Base-by-base conservation (phyloP, 2,113 vertebrate species). In the Orthonyx spaldingii region DNA sequence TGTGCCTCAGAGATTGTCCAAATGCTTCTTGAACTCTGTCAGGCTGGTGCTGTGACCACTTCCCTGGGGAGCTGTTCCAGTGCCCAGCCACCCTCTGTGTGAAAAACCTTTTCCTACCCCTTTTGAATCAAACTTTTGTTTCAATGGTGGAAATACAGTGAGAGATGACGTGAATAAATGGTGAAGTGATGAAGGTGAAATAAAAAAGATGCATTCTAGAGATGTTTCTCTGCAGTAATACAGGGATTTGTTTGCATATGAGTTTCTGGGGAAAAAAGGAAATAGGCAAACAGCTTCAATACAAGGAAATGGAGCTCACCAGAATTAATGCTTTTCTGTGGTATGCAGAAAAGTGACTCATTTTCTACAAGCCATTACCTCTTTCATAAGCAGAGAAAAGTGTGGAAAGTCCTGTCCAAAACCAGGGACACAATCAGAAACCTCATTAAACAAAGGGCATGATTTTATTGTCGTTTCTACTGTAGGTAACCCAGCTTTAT, bases 101-200 rank as follows among this genome's bases (percentile, higher is more conserved):
- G 4, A 22, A 53, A 3, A 61, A 61, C 4, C 4, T 42, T 56
- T 70, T 56, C 56, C 41, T 72, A 64, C 24, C 5, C 10, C 9
- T 41, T 89, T 44, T 60, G 66, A 93, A 88, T 84, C 82, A 87
- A 97, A 88, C 3, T 30, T 89, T 92, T 65, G 11, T 87, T 94
- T 86, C 50, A 66, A 5, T 11, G 7, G 32, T 71, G 27, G 63
- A 86, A 41, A 6, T 49, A 44, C 41, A 74, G 76, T 64, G 21
- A 72, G 44, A 90, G 13, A 39, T 53, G 28, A 59, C 61, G 52
- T 71, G 50, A 42, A 10, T 79, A 86, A 95, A 49, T 90, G 71
- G 60, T 5, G 41, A 80, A 61, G 15, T 85, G 74, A 49, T 5
- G 47, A 78, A 72, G 27, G 23, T 27, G 2, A 79, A 90, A 60